Conservation (phyloP, 2,888 invertebrate genomes). For the Eueremaeus valkanovi region DNA sequence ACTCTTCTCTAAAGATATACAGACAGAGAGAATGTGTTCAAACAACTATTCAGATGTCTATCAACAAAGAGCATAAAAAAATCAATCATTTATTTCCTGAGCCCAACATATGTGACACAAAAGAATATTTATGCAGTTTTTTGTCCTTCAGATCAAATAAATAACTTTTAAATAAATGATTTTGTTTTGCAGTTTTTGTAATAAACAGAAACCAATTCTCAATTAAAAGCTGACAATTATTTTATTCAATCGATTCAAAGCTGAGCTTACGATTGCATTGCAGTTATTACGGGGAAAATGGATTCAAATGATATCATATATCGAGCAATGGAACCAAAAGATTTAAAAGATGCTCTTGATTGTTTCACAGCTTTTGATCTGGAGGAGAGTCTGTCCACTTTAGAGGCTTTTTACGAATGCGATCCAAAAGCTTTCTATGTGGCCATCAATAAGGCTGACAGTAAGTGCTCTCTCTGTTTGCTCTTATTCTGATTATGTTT, state of each 20-base stretch:
- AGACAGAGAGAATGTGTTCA: not conserved
- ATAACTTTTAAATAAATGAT: not conserved
- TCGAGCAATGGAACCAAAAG: conserved; percentile 30
- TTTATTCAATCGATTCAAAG: not conserved
- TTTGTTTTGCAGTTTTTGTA: no score
- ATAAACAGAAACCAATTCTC: no score
- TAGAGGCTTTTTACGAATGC: conserved; percentile 37
- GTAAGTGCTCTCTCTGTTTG: no score
- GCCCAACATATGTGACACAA: not conserved
- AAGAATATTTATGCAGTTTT: not conserved
- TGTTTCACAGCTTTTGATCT: conserved; percentile 24
- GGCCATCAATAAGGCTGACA: conserved; percentile 24
- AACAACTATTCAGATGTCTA: conserved; percentile 4
- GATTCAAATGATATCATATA: conserved; percentile 8
- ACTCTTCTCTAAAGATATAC: not conserved
- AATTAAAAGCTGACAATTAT: not conserved
- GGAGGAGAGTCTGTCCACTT: conserved; percentile 31
- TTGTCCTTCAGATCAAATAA: not conserved
- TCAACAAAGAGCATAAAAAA: not conserved
- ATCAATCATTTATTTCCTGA: conserved; percentile 3
- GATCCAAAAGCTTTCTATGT: conserved; percentile 39
- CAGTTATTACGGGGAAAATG: no score
- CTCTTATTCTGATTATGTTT: no score
- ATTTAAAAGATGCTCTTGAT: conserved; percentile 7
- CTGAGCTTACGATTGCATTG: not conserved